phyloP scores from a whole-genome alignment of 2,797 vertebrate genomes.

The Sebastes hopkinsi region DNA sequence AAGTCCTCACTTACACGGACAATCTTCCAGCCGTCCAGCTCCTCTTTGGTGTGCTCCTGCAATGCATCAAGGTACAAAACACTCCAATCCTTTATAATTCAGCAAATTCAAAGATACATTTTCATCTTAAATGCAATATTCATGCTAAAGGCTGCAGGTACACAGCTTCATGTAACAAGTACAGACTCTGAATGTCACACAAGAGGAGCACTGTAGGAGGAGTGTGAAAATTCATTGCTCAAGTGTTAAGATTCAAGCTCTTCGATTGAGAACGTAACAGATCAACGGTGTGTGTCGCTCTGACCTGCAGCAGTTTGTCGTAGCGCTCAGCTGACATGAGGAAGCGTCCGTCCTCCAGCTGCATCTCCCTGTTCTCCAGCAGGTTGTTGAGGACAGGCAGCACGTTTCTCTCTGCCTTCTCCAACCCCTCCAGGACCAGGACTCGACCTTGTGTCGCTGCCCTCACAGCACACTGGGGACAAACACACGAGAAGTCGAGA shows the following conservation, averaged over 20 bases:
- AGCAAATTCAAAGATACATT: neutral
- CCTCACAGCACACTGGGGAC: conserved; percentile 91
- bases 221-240: conserved; percentile 12
- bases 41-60: conserved; percentile 92
- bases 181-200: neutral
- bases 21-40: conserved; percentile 93
- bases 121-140: neutral
- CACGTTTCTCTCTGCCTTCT: conserved; percentile 96
- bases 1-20: conserved; percentile 97
- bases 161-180: neutral
- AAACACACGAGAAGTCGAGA: neutral
- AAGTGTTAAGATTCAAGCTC: conserved; percentile 10
- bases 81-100: neutral
- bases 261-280: neutral
- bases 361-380: conserved; percentile 98
- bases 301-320: conserved; percentile 93
- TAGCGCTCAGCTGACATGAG: conserved; percentile 95
- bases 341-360: conserved; percentile 98
- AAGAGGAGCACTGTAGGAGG: conserved; percentile 3
- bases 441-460: conserved; percentile 94
- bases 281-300: neutral
- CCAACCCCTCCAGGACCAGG: conserved; percentile 94
- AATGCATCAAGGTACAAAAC: neutral
- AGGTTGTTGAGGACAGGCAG: conserved; percentile 96
- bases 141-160: neutral